Evolutionary conservation across 1,140 invertebrate species (phyloP).

Genomic region (Danaus melanippus): DNA sequence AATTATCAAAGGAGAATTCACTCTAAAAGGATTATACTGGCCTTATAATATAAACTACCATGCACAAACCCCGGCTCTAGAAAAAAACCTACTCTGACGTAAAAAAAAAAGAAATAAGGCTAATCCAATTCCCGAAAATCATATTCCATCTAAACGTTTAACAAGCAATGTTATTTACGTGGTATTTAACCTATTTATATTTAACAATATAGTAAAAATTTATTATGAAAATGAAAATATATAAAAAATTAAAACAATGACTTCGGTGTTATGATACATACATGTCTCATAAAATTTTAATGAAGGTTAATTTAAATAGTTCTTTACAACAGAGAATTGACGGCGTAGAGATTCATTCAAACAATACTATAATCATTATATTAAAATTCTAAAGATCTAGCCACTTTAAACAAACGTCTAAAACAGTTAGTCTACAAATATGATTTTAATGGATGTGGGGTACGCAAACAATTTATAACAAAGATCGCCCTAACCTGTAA

Average conservation of each 20-base stretch:
- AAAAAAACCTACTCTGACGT: constrained; percentile 1
- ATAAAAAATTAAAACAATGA: no score
- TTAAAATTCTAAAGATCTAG: constrained; percentile 47
- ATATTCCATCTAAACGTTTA: background rate
- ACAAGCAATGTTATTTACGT: background rate
- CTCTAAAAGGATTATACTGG: background rate
- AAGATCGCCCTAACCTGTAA: background rate
- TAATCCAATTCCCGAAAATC: no score
- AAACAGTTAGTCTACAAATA: background rate
- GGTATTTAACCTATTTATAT: background rate
- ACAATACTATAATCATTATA: constrained; percentile 49
- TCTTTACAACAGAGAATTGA: constrained; percentile 67
- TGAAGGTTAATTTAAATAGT: constrained; percentile 38
- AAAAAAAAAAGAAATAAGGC: no score
- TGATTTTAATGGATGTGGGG: constrained; percentile 2
- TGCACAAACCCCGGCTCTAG: constrained; percentile 40
- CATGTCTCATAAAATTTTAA: constrained; percentile 38
- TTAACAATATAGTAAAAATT: constrained; percentile 9
- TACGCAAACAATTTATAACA: constrained; percentile 6
- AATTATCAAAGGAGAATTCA: constrained; percentile 49
- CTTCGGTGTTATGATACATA: constrained; percentile 19
- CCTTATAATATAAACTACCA: constrained; percentile 9
- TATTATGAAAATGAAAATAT: constrained; percentile 1
- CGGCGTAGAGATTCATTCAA: constrained; percentile 66
- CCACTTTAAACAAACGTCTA: constrained; percentile 12